These are phyloP conservation scores for Ammodytes dubius DNA, from an alignment of 2,113 vertebrate species.

Conservation along the genomic window DNA sequence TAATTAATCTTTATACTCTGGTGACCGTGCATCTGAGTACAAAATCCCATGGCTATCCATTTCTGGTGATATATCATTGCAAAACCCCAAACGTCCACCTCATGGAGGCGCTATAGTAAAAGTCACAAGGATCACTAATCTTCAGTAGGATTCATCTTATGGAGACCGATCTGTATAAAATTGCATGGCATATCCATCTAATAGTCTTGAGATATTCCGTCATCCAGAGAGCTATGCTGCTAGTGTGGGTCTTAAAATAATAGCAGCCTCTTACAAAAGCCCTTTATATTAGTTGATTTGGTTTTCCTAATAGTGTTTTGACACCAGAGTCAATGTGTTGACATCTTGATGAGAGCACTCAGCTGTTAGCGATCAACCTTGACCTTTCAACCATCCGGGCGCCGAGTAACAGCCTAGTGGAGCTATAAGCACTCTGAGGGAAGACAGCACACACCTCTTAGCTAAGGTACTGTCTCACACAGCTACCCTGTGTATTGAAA, in stretches of 20 bases:
- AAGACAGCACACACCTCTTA: conserved; percentile 25
- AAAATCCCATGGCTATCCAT: not conserved
- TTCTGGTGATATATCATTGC: not conserved
- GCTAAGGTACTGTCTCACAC: conserved; percentile 30
- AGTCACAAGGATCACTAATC: not conserved
- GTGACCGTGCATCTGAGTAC: not conserved
- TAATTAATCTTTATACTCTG: not conserved
- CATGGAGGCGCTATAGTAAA: not conserved
- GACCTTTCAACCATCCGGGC: conserved; percentile 66
- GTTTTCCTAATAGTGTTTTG: conserved; percentile 40
- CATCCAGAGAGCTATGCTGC: not conserved
- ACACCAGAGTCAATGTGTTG: conserved; percentile 42
- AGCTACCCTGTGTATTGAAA: conserved; percentile 60
- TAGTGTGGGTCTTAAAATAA: not conserved
- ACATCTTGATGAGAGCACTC: conserved; percentile 59
- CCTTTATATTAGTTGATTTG: conserved; percentile 18
- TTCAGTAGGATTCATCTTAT: not conserved
- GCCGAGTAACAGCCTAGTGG: not conserved
- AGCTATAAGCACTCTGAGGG: conserved; percentile 29
- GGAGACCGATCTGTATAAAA: not conserved
- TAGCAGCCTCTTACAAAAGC: conserved; percentile 14
- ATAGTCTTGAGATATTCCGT: not conserved
- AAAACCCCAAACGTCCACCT: not conserved
- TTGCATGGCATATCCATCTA: not conserved
- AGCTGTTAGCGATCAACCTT: conserved; percentile 57